phyloP scores from a whole-genome alignment of 2,113 vertebrate genomes.

The Melanocharis versteri region DNA sequence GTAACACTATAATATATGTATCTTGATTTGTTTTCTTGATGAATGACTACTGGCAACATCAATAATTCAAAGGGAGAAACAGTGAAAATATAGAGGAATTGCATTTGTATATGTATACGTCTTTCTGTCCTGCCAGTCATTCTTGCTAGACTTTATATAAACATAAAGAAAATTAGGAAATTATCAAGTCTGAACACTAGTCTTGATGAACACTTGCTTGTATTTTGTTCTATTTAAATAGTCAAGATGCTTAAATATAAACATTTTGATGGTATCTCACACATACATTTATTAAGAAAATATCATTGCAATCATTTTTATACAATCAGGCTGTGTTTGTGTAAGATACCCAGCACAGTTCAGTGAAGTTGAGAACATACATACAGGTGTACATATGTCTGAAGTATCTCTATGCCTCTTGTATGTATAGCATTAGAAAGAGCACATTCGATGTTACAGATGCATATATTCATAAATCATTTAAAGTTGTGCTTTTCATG shows the following conservation, averaged over 20 bases:
- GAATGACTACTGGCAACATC: constrained; percentile 74
- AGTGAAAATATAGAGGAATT: constrained; percentile 71
- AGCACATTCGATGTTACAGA: constrained; percentile 62
- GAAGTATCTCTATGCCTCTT: not conserved
- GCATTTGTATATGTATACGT: constrained; percentile 63
- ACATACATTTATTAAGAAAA: constrained; percentile 22
- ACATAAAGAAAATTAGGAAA: constrained; percentile 58
- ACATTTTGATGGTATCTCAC: not conserved
- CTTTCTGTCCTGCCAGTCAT: constrained; percentile 69
- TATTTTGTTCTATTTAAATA: constrained; percentile 13
- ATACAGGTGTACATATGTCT: constrained; percentile 33
- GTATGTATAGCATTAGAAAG: not conserved
- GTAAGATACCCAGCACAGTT: not conserved
- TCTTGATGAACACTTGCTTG: constrained; percentile 40
- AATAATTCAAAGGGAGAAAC: constrained; percentile 77
- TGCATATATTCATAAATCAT: constrained; percentile 79
- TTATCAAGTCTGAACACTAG: constrained; percentile 1
- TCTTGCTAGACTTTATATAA: constrained; percentile 55
- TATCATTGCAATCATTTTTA: constrained; percentile 33
- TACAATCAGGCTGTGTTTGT: not conserved
- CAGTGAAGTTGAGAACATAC: not conserved
- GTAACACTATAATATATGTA: constrained; percentile 8
- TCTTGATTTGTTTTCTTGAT: constrained; percentile 73
- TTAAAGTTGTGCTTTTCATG: constrained; percentile 79
- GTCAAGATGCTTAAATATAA: constrained; percentile 15